A percentile compares a stretch with the other conserved stretches of the same genome.
These are phyloP conservation scores for Tetragonula carbonaria DNA, from an alignment of 2,888 invertebrate genomes.

Conservation along the genomic window DNA sequence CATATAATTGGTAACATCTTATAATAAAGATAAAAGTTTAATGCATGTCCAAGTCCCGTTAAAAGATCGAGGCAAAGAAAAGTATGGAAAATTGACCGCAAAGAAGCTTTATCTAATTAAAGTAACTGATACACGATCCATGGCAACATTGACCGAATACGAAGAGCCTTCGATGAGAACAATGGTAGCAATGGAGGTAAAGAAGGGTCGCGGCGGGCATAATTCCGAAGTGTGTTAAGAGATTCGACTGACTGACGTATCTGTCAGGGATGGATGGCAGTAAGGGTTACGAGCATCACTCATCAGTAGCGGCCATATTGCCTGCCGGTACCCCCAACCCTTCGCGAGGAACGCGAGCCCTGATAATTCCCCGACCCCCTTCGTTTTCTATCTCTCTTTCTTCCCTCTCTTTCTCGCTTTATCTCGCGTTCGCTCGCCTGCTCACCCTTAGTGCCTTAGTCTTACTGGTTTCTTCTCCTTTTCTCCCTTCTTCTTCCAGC, in stretches of 20 bases:
- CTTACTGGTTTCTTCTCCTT: constrained; percentile 76
- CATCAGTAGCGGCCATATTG: constrained; percentile 84
- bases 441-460: constrained; percentile 75
- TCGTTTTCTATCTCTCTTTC: constrained; percentile 58
- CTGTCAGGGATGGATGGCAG: constrained; percentile 76
- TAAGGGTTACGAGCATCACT: constrained; percentile 83
- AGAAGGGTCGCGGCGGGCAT: constrained; percentile 74
- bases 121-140: constrained; percentile 34
- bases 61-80: not conserved
- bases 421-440: constrained; percentile 47
- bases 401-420: constrained; percentile 49
- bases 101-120: constrained; percentile 46
- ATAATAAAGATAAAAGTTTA: not conserved
- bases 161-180: constrained; percentile 42
- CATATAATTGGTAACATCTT: too few relatives aligned
- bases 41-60: not conserved
- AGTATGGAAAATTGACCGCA: not conserved
- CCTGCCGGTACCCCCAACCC: constrained; percentile 74
- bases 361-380: constrained; percentile 82
- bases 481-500: constrained; percentile 77
- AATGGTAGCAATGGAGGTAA: constrained; percentile 71
- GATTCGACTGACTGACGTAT: constrained; percentile 74
- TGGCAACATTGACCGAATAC: constrained; percentile 33
- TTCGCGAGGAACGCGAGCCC: constrained; percentile 77
- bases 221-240: constrained; percentile 76